phyloP scores from a whole-genome alignment of 1,140 invertebrate species.

The honey bee (Apis mellifera) region Amel_HAv3.1 CM009938.2:8364501-8365000 shows the following conservation, averaged over 20 bases:
- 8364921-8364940: not conserved
- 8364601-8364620: not conserved
- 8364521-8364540: constrained; percentile 13
- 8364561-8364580: constrained; percentile 1
- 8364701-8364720: not conserved
- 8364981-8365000: constrained; percentile 41
- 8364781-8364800: not conserved
- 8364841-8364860: not conserved
- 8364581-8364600: not conserved
- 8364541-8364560: not conserved
- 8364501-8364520: constrained; percentile 9
- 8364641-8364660: not conserved
- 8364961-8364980: not conserved
- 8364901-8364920: not conserved
- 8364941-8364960: not conserved
- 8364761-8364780: not conserved
- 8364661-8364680: not conserved
- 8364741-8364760: not conserved
- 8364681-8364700: not conserved
- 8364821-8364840: not conserved
- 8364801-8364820: not conserved
- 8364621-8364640: not conserved
- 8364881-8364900: not conserved
- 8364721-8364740: not conserved
- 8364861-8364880: not conserved